Evolutionary conservation across 2,888 invertebrate genomes (phyloP), one percentile per base, ranked within the genome.

Genomic region (Mellilla xanthometata): DNA sequence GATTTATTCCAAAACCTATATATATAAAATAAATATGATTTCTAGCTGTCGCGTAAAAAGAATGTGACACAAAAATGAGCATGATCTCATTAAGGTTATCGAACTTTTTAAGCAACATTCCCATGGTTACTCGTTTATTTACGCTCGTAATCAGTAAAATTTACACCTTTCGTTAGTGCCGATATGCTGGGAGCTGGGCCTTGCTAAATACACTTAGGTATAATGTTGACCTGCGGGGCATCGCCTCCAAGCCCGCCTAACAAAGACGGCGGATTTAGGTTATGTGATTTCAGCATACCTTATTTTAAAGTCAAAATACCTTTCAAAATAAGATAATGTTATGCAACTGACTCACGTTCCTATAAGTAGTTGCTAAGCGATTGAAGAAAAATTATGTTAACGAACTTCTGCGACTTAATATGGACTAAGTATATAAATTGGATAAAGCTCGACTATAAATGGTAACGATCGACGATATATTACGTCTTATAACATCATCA

Each of bases 81-180:
- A 55, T 52, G 58, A 65, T 58, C 60, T 60, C 56, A 45, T 52
- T 49, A 52, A 63, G 81, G 81, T 81, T 71, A 72, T 70, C 66
- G 80, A 82, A 75, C 82, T 74, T 57, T 58, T 52, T 42, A 55
- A 65, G 65, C 61, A 72, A 55, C 60, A 56, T 62, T 65, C 52
- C 61, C 62, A 65, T 68, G 65, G 68, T 53, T 70, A 62, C 65
- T 60, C 56, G 67, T 66, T 58, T 80, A 72, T 84, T 80, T 81
- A 74, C 75, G 72, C 66, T 66, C 52, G 67, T 70, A 80, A 84
- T 81, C 74, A 77, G 72, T 74, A 68, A 72, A 79, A 83, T 82
- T 82, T 77, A 78, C 85, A 84, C 82, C 72, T 76, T 58, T 49
- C 55, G 54, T 62, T 59, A 64, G 60, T 62, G 60, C 54, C 67